Evolutionary conservation across 2,113 vertebrate genomes (phyloP).

Genomic region (Nothobranchius kuhntae): DNA sequence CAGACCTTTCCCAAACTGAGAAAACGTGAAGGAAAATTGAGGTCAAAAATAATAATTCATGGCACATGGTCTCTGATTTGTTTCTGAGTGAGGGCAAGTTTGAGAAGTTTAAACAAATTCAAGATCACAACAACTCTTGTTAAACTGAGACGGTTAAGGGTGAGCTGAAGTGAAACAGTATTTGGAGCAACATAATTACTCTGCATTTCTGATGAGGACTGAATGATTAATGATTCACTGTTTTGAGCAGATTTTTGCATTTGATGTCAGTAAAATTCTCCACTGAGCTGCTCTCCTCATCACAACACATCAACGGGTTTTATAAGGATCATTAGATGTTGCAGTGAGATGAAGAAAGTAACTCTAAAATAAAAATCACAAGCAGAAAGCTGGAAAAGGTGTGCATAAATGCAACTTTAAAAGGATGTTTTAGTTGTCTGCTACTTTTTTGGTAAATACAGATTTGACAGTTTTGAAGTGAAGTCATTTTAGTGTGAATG

Average conservation of each 20-base stretch:
- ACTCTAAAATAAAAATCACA: background rate
- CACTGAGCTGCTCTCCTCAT: background rate
- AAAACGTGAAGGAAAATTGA: background rate
- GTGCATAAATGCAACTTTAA: background rate
- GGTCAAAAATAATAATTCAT: background rate
- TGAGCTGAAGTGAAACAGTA: background rate
- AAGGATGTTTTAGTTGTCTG: background rate
- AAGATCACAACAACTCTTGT: constrained; percentile 3
- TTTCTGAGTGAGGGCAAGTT: background rate
- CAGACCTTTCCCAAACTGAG: background rate
- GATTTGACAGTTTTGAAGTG: constrained; percentile 10
- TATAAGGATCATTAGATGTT: background rate
- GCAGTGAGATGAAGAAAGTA: background rate
- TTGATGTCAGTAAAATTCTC: background rate
- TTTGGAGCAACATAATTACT: constrained; percentile 9
- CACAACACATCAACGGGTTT: background rate
- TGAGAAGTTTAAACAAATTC: background rate
- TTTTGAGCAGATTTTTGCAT: background rate
- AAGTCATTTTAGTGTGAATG: constrained; percentile 34
- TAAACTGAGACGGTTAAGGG: constrained; percentile 1
- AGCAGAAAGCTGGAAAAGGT: background rate
- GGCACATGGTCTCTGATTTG: constrained; percentile 8
- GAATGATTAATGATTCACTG: constrained; percentile 10
- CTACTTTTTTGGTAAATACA: constrained; percentile 17
- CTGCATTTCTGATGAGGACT: background rate